Evolutionary conservation across 2,888 invertebrate species (phyloP).

Genomic region (Sarcophaga variegata): DNA sequence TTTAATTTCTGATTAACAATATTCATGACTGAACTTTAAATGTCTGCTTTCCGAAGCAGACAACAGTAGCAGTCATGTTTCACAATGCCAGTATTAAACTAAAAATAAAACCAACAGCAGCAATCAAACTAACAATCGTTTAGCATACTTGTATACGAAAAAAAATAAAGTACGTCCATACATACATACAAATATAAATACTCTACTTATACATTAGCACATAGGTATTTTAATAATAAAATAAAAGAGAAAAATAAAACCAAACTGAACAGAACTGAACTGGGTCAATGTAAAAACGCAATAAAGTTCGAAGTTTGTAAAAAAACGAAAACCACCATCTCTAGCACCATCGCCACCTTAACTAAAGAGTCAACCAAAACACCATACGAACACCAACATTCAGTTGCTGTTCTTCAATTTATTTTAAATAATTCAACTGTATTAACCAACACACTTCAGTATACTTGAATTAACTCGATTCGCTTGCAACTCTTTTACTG

Average conservation of each 20-base stretch:
- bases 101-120: constrained; percentile 24
- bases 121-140: constrained; percentile 54
- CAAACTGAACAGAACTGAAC: constrained; percentile 36
- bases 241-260: constrained; percentile 1
- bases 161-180: not conserved
- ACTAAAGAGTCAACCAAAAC: not conserved
- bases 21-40: not conserved
- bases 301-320: constrained; percentile 43
- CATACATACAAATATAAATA: not conserved
- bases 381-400: not conserved
- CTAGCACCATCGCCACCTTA: constrained; percentile 7
- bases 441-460: constrained; percentile 4
- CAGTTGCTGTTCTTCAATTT: not conserved
- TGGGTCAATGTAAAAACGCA: constrained; percentile 65
- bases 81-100: constrained; percentile 33
- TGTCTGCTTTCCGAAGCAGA: constrained; percentile 1
- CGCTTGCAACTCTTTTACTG: no score
- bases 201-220: not conserved
- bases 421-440: constrained; percentile 29
- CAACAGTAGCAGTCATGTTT: constrained; percentile 4
- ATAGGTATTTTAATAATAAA: not conserved
- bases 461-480: not conserved
- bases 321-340: constrained; percentile 17
- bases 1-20: not conserved
- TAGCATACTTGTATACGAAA: not conserved